Evolutionary conservation across 2,888 invertebrate species (phyloP), one percentile per base, ranked within the genome.

Genomic region (Epinotia ramella): DNA sequence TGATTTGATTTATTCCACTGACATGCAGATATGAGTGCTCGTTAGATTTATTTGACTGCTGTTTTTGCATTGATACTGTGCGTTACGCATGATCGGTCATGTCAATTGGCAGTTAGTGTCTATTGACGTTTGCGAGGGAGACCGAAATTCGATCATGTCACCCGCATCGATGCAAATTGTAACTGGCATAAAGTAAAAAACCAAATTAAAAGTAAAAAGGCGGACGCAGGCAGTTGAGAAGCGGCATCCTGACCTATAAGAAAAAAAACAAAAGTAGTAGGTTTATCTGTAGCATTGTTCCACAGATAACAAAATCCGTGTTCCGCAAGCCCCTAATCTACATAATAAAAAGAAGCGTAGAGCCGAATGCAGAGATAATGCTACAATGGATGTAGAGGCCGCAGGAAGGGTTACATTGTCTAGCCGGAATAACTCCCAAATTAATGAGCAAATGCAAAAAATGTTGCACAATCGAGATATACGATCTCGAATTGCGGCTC

Each of bases 1-100:
- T 93, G 93, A 94, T 94, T 94, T 94, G 94, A 94, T 94, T 94
- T 94, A 94, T 94, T 91, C 93, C 88, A 91, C 87, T 91, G 92
- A 91, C 93, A 94, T 94, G 94, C 94, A 94, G 94, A 94, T 94
- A 93, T 88, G 87, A 86, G 91, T 88, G 83, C 93, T 94, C 91
- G 94, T 94, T 94, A 94, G 91, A 93, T 94, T 93, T 94, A 93
- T 93, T 92, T 90, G 92, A 91, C 92, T 93, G 91, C 89, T 91
- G 92, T 93, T 93, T 92, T 90, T 87, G 87, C 87, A 91, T 92
- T 91, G 91, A 91, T 90, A 83, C 84, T 84, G 53, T 53, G 78
- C 85, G 90, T 90, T 89, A 90, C 91, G 92, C 91, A 88, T 93
- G 91, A 94, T 94, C 88, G 93, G 92, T 91, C 89, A 89, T 91